Conservation (phyloP, 2,113 vertebrate species). For the Vulpes ferrilata region DNA sequence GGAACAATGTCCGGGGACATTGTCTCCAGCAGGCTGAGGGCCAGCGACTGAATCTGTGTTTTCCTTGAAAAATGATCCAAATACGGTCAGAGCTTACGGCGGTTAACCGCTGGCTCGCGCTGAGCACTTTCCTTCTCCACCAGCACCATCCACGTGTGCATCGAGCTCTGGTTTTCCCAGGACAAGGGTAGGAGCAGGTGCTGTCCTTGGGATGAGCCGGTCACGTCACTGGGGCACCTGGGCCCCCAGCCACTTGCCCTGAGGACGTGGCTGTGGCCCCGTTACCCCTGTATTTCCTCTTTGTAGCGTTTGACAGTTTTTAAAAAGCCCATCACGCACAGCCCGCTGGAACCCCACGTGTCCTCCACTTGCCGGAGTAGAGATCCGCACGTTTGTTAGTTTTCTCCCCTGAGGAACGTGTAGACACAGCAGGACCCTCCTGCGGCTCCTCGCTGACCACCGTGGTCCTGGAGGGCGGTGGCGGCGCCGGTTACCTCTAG, state of each 20-base stretch:
- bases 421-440: too few relatives aligned
- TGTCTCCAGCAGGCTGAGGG: too few relatives aligned
- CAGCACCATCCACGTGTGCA: neutral
- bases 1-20: too few relatives aligned
- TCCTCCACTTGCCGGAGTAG: too few relatives aligned
- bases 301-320: neutral
- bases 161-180: neutral
- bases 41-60: neutral
- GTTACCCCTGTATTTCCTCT: neutral
- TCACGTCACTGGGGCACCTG: neutral
- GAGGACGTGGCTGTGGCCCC: neutral
- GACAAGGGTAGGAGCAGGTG: rapidly evolving
- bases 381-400: rapidly evolving
- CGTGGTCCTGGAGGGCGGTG: neutral
- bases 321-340: neutral
- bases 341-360: neutral
- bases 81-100: neutral
- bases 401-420: neutral
- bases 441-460: neutral
- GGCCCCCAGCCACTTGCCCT: neutral
- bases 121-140: rapidly evolving
- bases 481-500: neutral
- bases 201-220: neutral
- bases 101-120: neutral
- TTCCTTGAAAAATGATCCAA: neutral